Evolutionary conservation across 2,888 invertebrate genomes (phyloP).

Genomic region (Spatulosminthurus flaviceps): DNA sequence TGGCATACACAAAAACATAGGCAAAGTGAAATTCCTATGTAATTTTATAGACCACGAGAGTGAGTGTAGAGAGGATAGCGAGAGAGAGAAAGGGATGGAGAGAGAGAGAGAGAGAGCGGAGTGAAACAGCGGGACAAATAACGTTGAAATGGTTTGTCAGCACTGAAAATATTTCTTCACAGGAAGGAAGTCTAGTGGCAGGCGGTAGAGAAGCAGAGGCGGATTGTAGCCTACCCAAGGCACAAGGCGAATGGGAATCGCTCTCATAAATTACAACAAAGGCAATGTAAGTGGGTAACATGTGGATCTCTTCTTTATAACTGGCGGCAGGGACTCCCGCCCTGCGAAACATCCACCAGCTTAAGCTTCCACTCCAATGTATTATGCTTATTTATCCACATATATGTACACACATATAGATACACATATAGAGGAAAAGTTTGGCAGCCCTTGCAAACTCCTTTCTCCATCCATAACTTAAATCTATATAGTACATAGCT

Average conservation of each 20-base stretch:
- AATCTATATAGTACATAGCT: too few relatives aligned
- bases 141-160: constrained; percentile 46
- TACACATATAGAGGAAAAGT: too few relatives aligned
- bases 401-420: too few relatives aligned
- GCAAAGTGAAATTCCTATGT: too few relatives aligned
- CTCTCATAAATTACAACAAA: constrained; percentile 46
- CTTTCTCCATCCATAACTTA: too few relatives aligned
- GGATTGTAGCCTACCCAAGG: constrained; percentile 24
- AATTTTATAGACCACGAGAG: not conserved
- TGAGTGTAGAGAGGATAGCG: not conserved
- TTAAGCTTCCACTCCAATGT: not conserved
- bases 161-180: constrained; percentile 44
- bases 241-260: constrained; percentile 36
- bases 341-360: not conserved
- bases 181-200: constrained; percentile 43
- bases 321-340: constrained; percentile 24
- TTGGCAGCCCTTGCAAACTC: too few relatives aligned
- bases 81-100: not conserved
- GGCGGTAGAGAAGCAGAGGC: constrained; percentile 23
- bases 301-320: constrained; percentile 36
- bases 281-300: constrained; percentile 37
- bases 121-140: constrained; percentile 43
- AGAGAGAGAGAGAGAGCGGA: constrained; percentile 20
- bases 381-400: not conserved
- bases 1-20: not conserved